Base-by-base conservation (phyloP, 1,140 invertebrate genomes). In the Conus betulinus region DNA sequence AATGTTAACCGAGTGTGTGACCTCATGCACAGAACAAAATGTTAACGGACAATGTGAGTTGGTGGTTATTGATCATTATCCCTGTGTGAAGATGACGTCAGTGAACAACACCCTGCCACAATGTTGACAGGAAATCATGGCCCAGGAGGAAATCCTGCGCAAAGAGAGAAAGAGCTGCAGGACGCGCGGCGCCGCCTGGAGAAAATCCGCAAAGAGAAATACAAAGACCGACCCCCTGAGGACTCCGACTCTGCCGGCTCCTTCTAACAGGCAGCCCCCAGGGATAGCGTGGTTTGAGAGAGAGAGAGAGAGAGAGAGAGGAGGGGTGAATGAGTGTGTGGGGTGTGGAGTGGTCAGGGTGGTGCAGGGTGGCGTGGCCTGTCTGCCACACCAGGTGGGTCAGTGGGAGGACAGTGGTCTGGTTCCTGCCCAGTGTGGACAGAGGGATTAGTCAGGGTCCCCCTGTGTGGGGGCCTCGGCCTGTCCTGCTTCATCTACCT, bases 161-260 rank as follows among this genome's bases (percentile, higher is more conserved):
- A 99, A 99, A 93, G 99, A 99, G 99, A 99, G 94, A 97, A 97
- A 88, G 98, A 99, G 96, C 95, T 99, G 53, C 97, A 98, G 93
- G 98, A 98, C 93, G 99, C 99, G 0, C 96, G 98, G 85, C 97
- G 97, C n/a, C 96, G 97, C 85, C 95, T 99, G 51, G 98, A 95
- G 20, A 93, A 93, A 27, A 93, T 96, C 60, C 93, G 96, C 39
- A 95, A 96, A 90, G 96, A 95, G 17, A 92, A 92, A 84, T 94
- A 94, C 89, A 94, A 94, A 81, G 92, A 94, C 63, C 90, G 89
- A 83, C 90, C 91, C 3, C 89, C 91, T 5, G 94, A 94, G 55
- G 92, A 93, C 20, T 84, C 84, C 51, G 92, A 92, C 74, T 90
- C 91, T 71, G 67, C 67, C 15, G 67, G 67, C 17, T 71, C 67